phyloP scores from a whole-genome alignment of 2,888 invertebrate genomes.

The Ormyrus rosae region DNA sequence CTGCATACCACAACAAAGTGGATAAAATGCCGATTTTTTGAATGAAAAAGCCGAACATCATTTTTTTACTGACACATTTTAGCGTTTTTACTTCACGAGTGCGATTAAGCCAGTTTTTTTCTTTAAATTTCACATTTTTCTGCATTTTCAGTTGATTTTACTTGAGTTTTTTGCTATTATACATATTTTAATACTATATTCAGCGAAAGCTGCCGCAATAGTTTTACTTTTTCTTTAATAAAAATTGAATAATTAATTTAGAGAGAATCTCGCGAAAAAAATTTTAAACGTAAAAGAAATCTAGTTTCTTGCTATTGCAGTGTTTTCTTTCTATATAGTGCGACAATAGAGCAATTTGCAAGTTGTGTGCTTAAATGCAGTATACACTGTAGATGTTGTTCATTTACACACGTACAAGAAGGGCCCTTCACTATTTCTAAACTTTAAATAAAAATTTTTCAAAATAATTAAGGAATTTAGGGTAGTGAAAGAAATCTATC shows the following conservation, averaged over 20 bases:
- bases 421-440: slow-evolving; percentile 27
- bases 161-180: slow-evolving; percentile 15
- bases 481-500: too few relatives aligned
- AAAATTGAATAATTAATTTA: background rate
- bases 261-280: background rate
- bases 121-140: slow-evolving; percentile 47
- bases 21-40: slow-evolving; percentile 7
- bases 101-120: slow-evolving; percentile 47
- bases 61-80: slow-evolving; percentile 23
- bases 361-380: slow-evolving; percentile 54
- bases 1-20: slow-evolving; percentile 1
- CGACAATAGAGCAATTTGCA: slow-evolving; percentile 45
- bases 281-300: background rate
- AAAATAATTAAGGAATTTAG: background rate
- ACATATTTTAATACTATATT: slow-evolving; percentile 5
- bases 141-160: slow-evolving; percentile 31
- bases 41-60: slow-evolving; percentile 25
- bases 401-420: slow-evolving; percentile 23
- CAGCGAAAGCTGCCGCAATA: slow-evolving; percentile 10
- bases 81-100: slow-evolving; percentile 31
- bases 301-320: slow-evolving; percentile 40
- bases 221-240: slow-evolving; percentile 24
- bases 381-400: slow-evolving; percentile 49
- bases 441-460: background rate
- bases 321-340: slow-evolving; percentile 39